Evolutionary conservation across 2,888 invertebrate genomes (phyloP).

Genomic region (Incurvaria masculella): DNA sequence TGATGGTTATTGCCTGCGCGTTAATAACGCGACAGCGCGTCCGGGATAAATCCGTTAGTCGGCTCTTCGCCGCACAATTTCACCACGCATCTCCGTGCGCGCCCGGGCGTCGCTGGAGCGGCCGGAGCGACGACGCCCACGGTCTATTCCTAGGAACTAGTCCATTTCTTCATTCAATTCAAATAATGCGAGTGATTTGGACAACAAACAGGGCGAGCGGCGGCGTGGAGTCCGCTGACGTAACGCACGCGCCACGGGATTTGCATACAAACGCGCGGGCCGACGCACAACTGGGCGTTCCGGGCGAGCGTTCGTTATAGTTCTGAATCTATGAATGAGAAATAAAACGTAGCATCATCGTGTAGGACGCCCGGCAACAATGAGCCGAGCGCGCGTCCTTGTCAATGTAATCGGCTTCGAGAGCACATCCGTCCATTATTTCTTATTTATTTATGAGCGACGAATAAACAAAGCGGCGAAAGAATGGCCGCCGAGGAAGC

Average conservation of each 20-base stretch:
- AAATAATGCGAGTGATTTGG: slow-evolving; percentile 53
- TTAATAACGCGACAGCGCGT: neutral
- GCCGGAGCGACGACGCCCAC: neutral
- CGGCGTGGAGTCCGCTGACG: slow-evolving; percentile 27
- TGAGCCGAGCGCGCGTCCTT: slow-evolving; percentile 52
- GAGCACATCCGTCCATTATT: slow-evolving; percentile 54
- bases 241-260: slow-evolving; percentile 40
- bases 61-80: neutral
- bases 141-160: slow-evolving; percentile 29
- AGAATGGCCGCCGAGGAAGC: neutral
- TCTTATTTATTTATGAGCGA: slow-evolving; percentile 49
- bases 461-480: slow-evolving; percentile 28
- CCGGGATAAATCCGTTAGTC: neutral
- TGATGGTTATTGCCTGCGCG: slow-evolving; percentile 44
- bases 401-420: slow-evolving; percentile 57
- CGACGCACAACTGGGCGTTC: slow-evolving; percentile 34
- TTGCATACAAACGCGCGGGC: slow-evolving; percentile 53
- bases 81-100: neutral
- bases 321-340: slow-evolving; percentile 57
- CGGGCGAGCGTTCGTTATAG: slow-evolving; percentile 46
- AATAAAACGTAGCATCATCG: slow-evolving; percentile 21
- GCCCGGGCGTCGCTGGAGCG: neutral
- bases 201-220: slow-evolving; percentile 47
- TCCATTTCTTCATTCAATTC: slow-evolving; percentile 51
- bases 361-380: slow-evolving; percentile 52